Evolutionary conservation across 2,113 vertebrate genomes (phyloP), one percentile per base, ranked within the genome.

Genomic region (Glaucomys volans): DNA sequence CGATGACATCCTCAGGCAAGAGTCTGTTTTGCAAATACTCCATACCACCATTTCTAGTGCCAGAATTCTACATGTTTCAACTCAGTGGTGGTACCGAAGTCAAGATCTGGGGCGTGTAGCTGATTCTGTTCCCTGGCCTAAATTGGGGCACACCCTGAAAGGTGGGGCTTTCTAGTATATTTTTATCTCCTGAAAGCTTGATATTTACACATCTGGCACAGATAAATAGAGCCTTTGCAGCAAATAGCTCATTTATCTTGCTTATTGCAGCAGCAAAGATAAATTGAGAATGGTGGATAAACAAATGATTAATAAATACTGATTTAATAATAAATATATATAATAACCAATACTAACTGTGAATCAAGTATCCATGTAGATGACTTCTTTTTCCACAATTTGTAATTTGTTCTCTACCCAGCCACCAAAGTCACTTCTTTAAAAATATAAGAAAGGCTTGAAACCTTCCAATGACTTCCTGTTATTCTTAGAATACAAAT

Each of bases 141-240:
- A 92, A 74, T 72, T 79, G 37, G 84, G 93, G 20, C 72, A 85
- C 64, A 77, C 59, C 76, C 47, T 84, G 18, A 72, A 94, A 96
- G 92, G 57, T 75, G 64, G 64, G 62, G 79, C 84, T 84, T 95
- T 91, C 54, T 64, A 94, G 50, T 52, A 88, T 26, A 85, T 88
- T 90, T 91, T 64, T 85, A 95, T 96, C 85, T 96, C 81, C 75
- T 85, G 88, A 86, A 87, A 95, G 5, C 66, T 91, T 93, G 57
- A 66, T 76, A 79, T 9, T 93, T 75, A 88, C 59, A 88, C 37
- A 90, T 52, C 42, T 77, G 85, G 50, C 47, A 90, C 59, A 57
- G 77, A 16, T 52, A 92, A 91, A 22, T 28, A 94, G 37, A 88
- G 13, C 8, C 50, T 95, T 80, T 86, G 62, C 37, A 92, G 85